Base-by-base conservation (phyloP, 2,113 vertebrate species). In the Andinoacara biseriatus region DNA sequence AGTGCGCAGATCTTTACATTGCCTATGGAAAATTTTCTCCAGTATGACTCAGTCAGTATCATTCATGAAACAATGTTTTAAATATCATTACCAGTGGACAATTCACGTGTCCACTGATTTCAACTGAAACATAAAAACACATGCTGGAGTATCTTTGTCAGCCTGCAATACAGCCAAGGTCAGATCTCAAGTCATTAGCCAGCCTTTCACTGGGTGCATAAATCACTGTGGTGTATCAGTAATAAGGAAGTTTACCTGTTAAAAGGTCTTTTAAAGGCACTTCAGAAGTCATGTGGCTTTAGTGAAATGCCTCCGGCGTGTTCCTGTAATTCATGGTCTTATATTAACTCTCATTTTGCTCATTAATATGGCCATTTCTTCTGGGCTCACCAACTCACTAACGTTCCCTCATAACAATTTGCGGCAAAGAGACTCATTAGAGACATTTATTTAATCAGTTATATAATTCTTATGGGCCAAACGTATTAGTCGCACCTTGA, bases 341-440 rank as follows among this genome's bases (percentile, higher is more conserved):
- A 92, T 85, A 96, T 96, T 96, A 96, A 96, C 95, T 93, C 87
- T 35, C 63, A 92, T 90, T 92, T 91, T 84, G 69, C 82, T 80
- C 85, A 88, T 84, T 74, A 81, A 87, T 84, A 86, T 46, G 24
- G 59, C 79, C 26, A 67, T 87, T 91, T 89, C 43, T 78, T 22
- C 58, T 74, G n/a, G 22, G 80, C 58, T 81, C 58, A 26, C 56
- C 54, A 26, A 54, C 62, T 33, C 61, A 54, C 7, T 24, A 58
- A 78, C 43, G 79, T 78, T 85, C n/a, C 18, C 56, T 86, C 58
- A 43, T n/a, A 52, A 69, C 76, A 78, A 35, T 46, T 78, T 75
- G 24, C 63, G 22, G 11, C 62, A 89, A 69, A 88, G 69, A 61
- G 24, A 56, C 46, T 79, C 7, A 69, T 81, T 63, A 76, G 15